Conservation (phyloP, 2,888 invertebrate species). For the Fragum fragum region DNA sequence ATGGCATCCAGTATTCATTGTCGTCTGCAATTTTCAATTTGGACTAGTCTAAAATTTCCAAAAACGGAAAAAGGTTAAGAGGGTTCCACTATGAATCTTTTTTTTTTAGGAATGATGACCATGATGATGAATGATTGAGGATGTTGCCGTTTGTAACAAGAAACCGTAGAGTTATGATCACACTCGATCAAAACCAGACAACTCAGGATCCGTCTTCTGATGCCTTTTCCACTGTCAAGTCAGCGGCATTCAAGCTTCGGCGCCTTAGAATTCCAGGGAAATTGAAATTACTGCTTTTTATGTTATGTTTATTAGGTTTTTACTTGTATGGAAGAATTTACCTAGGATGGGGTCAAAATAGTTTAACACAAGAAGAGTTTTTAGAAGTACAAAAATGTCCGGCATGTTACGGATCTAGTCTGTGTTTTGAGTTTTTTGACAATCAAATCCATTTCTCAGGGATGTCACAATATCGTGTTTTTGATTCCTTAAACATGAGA, state of each 20-base stretch:
- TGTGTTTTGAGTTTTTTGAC: slow-evolving; percentile 90
- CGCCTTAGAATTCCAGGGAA: slow-evolving; percentile 24
- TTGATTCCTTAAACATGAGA: slow-evolving; percentile 90
- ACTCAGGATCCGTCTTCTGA: slow-evolving; percentile 11
- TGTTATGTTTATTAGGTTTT: slow-evolving; percentile 42
- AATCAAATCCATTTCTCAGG: slow-evolving; percentile 88
- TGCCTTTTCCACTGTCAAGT: slow-evolving; percentile 46
- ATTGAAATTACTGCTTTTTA: slow-evolving; percentile 1
- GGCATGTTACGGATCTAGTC: slow-evolving; percentile 91
- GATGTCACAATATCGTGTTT: slow-evolving; percentile 82
- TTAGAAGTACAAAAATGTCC: slow-evolving; percentile 89
- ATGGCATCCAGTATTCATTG: no score
- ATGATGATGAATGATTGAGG: not conserved
- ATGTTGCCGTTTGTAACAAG: slow-evolving; percentile 60
- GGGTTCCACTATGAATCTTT: not conserved
- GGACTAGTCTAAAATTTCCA: no score
- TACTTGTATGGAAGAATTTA: slow-evolving; percentile 67
- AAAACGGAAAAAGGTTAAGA: no score
- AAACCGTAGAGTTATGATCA: slow-evolving; percentile 37
- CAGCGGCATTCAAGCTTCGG: slow-evolving; percentile 46
- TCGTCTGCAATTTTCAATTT: no score
- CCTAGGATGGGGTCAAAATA: slow-evolving; percentile 66
- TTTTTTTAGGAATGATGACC: not conserved
- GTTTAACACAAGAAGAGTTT: slow-evolving; percentile 77
- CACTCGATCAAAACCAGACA: not conserved